Conservation (phyloP, 2,888 invertebrate species). For the Elgonia sp. region DNA sequence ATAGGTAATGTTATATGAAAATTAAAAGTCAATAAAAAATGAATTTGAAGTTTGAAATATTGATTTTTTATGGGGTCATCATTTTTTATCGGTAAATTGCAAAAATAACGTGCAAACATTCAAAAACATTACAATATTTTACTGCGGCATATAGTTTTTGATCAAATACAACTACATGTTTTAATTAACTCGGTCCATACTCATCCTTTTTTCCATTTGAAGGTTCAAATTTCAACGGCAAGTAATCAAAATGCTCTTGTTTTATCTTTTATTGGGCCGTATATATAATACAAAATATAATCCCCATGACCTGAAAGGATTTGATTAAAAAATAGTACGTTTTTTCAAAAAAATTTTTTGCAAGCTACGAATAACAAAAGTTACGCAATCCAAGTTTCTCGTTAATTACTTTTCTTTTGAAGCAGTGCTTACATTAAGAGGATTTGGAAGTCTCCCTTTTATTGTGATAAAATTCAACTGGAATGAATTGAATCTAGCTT, state of each 20-base stretch:
- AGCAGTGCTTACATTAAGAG: constrained; percentile 12
- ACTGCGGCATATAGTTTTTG: no score
- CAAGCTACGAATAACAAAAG: neutral
- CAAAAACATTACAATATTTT: no score
- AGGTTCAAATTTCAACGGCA: neutral
- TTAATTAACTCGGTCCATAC: neutral
- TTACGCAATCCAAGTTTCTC: neutral
- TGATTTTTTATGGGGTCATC: no score
- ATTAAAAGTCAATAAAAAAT: no score
- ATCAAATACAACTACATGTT: no score
- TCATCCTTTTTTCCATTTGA: neutral
- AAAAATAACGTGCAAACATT: no score
- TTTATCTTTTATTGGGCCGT: neutral
- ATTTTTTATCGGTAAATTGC: no score
- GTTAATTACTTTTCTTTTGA: constrained; percentile 35
- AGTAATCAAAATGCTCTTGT: neutral
- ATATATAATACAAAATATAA: neutral
- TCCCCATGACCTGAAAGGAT: neutral
- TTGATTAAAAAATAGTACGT: neutral
- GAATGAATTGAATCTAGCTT: neutral
- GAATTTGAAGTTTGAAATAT: no score
- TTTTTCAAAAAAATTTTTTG: neutral
- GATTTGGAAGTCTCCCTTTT: constrained; percentile 10
- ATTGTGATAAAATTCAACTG: neutral
- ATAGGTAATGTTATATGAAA: no score